Evolutionary conservation across 2,888 invertebrate species (phyloP), one percentile per base, ranked within the genome.

Genomic region (Athrips mouffetella): DNA sequence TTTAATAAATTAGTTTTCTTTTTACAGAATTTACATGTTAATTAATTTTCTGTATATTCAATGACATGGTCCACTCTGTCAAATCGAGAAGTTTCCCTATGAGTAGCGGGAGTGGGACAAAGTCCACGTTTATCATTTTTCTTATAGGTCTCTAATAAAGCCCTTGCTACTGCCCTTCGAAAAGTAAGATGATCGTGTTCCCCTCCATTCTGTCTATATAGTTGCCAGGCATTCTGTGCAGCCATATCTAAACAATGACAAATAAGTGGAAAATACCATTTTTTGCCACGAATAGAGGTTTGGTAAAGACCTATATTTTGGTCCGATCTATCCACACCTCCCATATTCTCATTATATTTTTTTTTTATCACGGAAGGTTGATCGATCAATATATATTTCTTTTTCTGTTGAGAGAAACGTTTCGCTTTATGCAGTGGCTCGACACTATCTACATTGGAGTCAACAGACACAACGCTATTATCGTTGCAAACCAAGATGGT

Each of bases 191-290:
- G 35, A 10, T 35, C 35, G 16, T 35, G 16, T 35, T 35, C 35
- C 3, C 35, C 35, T 6, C 35, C 15, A 35, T 35, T n/a, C 3
- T 3, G 6, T n/a, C n/a, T 35, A 15, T 35, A 35, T 10, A 35
- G 13, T 20, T 47, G 47, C 47, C 47, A 47, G 1, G 45, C 45
- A 25, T 45, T 45, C 2, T 45, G 25, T 7, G 25, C 10, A 23
- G 45, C 45, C 45, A 47, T 39, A 11, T 47, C 47, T 16, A 37
- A 20, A 13, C 47, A 47, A 37, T 47, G 47, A n/a, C 31, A 25
- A 25, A 47, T 16, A 10, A 47, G 18, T 18, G 47, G 25, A 29
- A 47, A 47, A 47, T 47, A 39, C 47, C 39, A 47, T 39, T 47
- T 47, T 31, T 47, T 47, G 15, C 47, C 47, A 18, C 47, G 27